phyloP scores from a whole-genome alignment of 1,140 invertebrate species.

The Scaptodrosophila lebanonensis region DNA sequence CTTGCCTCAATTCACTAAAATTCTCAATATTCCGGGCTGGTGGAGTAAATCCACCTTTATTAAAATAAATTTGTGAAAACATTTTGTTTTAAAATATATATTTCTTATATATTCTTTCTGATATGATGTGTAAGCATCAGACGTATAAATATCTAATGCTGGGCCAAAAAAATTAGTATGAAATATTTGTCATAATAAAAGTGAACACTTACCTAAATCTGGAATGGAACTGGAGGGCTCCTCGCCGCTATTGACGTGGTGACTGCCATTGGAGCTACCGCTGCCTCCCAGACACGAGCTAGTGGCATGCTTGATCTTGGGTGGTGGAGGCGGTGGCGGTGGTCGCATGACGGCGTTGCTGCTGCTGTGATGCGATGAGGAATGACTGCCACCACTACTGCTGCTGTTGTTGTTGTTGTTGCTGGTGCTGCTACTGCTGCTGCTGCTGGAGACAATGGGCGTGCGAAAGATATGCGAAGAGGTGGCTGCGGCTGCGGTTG shows the following conservation, averaged over 20 bases:
- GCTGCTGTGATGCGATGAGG: slow-evolving; percentile 23
- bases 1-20: too few species aligned
- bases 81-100: background rate
- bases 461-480: slow-evolving; percentile 65
- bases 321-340: slow-evolving; percentile 80
- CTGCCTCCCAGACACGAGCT: slow-evolving; percentile 19
- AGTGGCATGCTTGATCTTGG: slow-evolving; percentile 75
- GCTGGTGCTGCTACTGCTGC: slow-evolving; percentile 26
- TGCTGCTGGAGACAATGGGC: slow-evolving; percentile 73
- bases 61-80: too few species aligned
- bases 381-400: slow-evolving; percentile 25
- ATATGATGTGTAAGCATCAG: too few species aligned
- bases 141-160: too few species aligned
- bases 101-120: background rate
- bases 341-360: slow-evolving; percentile 78
- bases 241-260: slow-evolving; percentile 77
- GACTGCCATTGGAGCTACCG: slow-evolving; percentile 5
- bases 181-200: too few species aligned
- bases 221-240: slow-evolving; percentile 90
- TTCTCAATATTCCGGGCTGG: too few species aligned
- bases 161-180: too few species aligned
- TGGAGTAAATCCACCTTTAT: too few species aligned
- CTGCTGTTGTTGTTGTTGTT: slow-evolving; percentile 27
- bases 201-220: slow-evolving; percentile 84
- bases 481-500: slow-evolving; percentile 15